Conservation (phyloP, 2,797 vertebrate species). For the Hemibagrus guttatus region DNA sequence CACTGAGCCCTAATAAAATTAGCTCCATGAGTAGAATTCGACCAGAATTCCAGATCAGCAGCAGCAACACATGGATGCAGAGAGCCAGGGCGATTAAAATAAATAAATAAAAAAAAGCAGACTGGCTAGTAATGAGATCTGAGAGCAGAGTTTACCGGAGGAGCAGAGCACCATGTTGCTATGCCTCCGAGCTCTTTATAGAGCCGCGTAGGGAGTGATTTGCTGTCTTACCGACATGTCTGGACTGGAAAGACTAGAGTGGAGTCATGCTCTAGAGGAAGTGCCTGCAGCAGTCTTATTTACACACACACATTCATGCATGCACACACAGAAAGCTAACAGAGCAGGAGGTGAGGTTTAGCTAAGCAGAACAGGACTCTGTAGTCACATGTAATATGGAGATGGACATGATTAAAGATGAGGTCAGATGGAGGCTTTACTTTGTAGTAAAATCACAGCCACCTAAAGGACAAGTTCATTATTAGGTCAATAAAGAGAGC, state of each 20-base stretch:
- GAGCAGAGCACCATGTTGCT: constrained; percentile 36
- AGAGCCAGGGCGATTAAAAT: background rate
- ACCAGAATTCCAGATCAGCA: constrained; percentile 43
- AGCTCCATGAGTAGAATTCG: constrained; percentile 27
- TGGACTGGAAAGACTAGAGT: constrained; percentile 54
- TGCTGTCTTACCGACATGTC: constrained; percentile 53
- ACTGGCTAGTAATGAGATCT: constrained; percentile 53
- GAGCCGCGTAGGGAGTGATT: constrained; percentile 51
- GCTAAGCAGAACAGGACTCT: background rate
- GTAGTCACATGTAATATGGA: background rate
- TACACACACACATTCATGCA: background rate
- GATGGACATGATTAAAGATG: constrained; percentile 19
- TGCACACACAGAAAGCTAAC: background rate
- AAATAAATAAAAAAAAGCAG: constrained; percentile 37
- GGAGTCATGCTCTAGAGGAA: constrained; percentile 46
- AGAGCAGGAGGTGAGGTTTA: background rate
- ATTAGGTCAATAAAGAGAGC: background rate
- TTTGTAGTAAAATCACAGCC: background rate
- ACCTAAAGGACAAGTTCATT: background rate
- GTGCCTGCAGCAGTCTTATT: constrained; percentile 42
- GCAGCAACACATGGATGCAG: constrained; percentile 11
- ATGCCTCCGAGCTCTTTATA: constrained; percentile 37
- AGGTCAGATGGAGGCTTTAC: constrained; percentile 10
- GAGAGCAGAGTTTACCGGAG: constrained; percentile 49
- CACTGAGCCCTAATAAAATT: constrained; percentile 51